Conservation (phyloP, 2,888 invertebrate species). For the Melanotus villosus region DNA sequence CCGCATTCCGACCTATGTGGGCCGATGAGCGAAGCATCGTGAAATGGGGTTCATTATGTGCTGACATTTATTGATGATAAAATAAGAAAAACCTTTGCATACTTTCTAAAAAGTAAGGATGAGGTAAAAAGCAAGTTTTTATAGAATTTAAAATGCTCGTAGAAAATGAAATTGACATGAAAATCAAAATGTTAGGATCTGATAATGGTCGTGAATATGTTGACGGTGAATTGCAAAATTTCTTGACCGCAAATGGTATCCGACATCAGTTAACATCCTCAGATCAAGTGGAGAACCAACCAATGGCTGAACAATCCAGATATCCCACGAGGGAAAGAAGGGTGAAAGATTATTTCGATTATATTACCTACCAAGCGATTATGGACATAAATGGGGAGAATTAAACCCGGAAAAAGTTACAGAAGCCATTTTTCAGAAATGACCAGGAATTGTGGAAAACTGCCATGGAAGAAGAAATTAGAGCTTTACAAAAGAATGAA, state of each 20-base stretch:
- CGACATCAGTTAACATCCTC: not conserved
- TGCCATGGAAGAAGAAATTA: no score
- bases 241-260: not conserved
- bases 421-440: no score
- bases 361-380: no score
- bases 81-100: constrained; percentile 26
- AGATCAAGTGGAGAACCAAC: no score
- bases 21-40: constrained; percentile 59
- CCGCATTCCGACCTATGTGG: constrained; percentile 62
- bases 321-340: no score
- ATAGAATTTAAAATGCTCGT: not conserved
- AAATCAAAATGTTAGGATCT: not conserved
- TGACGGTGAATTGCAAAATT: not conserved
- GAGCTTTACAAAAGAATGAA: no score
- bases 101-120: not conserved
- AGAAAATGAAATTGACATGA: not conserved
- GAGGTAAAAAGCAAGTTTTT: not conserved
- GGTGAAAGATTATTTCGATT: no score
- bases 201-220: not conserved
- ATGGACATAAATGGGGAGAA: no score
- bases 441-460: no score
- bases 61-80: constrained; percentile 62
- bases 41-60: constrained; percentile 60
- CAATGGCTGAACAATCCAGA: no score
- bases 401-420: no score